Base-by-base conservation (phyloP, 2,888 invertebrate genomes). In the Anarsia innoxiella region DNA sequence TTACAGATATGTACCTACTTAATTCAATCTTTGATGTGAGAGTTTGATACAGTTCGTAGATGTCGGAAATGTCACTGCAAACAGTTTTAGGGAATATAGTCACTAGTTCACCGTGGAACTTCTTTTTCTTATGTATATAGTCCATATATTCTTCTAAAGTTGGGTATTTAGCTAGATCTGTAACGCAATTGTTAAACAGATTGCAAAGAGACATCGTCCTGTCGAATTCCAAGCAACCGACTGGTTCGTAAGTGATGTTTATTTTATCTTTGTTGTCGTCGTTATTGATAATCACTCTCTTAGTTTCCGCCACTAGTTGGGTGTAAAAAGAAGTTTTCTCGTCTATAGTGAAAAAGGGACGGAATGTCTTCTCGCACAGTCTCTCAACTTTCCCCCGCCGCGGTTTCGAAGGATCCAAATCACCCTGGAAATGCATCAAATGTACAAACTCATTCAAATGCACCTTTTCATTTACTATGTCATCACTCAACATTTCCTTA, bases 251-350 rank as follows among this genome's bases (percentile, higher is more conserved):
- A 1, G 39, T 34, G 1, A 56, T 29, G 30, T 44, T 25, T 12
- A 55, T 41, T 40, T 46, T 44, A 35, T 10, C 16, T 10, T 44
- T 34, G 32, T 46, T 40, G 23, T 46, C 40, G 27, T 49, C 44
- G 23, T 51, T 37, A 9, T 19, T 44, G 10, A 57, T 52, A 3
- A 53, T 39, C 30, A 49, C 48, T 44, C 50, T 50, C n/a, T 31
- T 53, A 23, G 45, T 43, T 13, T 23, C 41, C 1, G 50, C 43
- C 1, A 47, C 34, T 25, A 60, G 36, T 40, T 50, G 49, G 3
- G 46, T 46, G 36, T 63, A 63, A 41, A 57, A 63, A 14, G 57
- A 55, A 29, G 45, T 59, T 15, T 49, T 48, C 44, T 49, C 19
- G 19, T 47, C 51, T 11, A 57, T 39, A 8, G 41, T 33, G 37